These are phyloP conservation scores for Lepidurus packardi DNA, from an alignment of 1,140 invertebrate species.

Conservation along the genomic window DNA sequence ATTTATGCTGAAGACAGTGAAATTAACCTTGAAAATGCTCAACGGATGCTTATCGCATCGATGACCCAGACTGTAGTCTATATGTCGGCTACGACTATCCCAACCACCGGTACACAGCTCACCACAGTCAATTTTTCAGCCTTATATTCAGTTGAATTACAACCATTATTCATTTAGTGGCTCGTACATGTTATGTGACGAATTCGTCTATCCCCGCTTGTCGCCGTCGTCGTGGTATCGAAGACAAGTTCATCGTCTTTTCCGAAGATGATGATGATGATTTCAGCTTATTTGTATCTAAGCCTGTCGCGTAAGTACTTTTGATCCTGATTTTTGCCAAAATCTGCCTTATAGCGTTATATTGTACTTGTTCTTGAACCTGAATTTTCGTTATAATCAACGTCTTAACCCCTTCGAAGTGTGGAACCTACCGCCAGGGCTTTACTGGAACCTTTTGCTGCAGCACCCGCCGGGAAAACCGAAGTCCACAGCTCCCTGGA, in stretches of 20 bases:
- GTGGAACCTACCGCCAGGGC: neutral
- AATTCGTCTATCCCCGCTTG: neutral
- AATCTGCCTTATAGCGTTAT: no score
- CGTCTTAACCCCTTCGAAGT: neutral
- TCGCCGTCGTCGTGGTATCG: slow-evolving; percentile 25
- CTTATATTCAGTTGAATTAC: no score
- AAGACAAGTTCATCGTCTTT: neutral
- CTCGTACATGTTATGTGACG: neutral
- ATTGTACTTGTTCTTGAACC: no score
- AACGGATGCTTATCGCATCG: neutral
- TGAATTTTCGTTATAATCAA: no score
- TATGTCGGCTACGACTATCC: neutral
- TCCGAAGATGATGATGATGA: neutral
- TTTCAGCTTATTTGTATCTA: neutral
- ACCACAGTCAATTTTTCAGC: neutral
- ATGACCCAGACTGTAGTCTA: neutral
- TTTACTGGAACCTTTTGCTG: neutral
- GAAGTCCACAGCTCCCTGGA: neutral
- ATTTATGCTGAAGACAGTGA: neutral
- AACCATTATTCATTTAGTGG: neutral
- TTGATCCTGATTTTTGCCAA: neutral
- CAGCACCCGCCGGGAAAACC: neutral
- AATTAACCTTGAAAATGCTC: neutral
- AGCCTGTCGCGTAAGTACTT: neutral
- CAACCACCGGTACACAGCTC: neutral